Conservation (phyloP, 53 echinoderm and acorn worm species). For the Paelopatides confundens region DNA sequence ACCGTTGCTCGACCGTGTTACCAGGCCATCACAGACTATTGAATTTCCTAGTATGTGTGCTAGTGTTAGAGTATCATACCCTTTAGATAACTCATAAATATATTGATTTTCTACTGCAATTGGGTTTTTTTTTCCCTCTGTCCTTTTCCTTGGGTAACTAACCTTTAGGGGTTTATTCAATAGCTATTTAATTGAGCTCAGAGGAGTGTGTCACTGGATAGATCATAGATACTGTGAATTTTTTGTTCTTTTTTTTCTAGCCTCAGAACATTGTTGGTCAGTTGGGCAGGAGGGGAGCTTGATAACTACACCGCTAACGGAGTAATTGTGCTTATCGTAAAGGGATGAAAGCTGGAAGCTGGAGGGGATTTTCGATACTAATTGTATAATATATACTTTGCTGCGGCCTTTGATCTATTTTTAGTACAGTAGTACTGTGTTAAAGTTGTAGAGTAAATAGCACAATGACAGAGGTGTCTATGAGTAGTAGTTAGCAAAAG, state of each 20-base stretch:
- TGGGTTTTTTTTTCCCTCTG: constrained; percentile 14
- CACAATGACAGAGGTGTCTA: no score
- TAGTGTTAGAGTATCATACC: constrained; percentile 21
- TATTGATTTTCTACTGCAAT: constrained; percentile 24
- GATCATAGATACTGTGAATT: not conserved
- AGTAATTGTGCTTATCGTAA: not conserved
- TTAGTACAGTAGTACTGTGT: constrained; percentile 10
- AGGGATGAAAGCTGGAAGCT: not conserved
- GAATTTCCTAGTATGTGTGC: constrained; percentile 21
- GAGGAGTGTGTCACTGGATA: not conserved
- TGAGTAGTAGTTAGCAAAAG: no score
- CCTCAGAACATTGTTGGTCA: not conserved
- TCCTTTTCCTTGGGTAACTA: not conserved
- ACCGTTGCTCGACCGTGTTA: no score
- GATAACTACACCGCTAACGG: not conserved
- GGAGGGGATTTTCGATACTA: not conserved
- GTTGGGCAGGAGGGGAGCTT: not conserved
- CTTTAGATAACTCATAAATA: constrained; percentile 24
- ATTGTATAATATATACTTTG: constrained; percentile 4
- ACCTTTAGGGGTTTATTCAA: constrained; percentile 11
- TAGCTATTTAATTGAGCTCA: constrained; percentile 39
- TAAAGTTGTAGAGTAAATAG: no score
- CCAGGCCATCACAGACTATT: not conserved
- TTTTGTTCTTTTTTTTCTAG: not conserved
- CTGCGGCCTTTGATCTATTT: constrained; percentile 1